Evolutionary conservation across 1,140 invertebrate species (phyloP).

Genomic region (Drosophila littoralis): DNA sequence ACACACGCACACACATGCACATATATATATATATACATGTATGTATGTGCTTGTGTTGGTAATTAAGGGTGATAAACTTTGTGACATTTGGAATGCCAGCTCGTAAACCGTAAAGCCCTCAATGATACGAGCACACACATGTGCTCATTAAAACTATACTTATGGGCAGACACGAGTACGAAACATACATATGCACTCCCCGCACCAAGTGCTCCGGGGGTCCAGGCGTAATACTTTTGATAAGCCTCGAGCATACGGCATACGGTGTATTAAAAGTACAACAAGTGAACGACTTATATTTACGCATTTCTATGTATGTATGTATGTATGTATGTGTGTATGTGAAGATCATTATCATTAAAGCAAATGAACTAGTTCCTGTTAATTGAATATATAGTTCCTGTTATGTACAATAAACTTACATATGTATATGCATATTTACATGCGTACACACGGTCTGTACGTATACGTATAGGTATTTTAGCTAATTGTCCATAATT

Average conservation of each 20-base stretch:
- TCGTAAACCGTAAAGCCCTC: constrained; percentile 31
- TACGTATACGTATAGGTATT: not conserved
- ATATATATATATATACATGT: too few species aligned
- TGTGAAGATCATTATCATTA: constrained; percentile 17
- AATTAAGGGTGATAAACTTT: constrained; percentile 73
- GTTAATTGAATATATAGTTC: too few species aligned
- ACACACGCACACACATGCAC: not conserved
- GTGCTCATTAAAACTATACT: constrained; percentile 42
- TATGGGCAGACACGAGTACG: constrained; percentile 9
- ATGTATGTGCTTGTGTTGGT: constrained; percentile 25
- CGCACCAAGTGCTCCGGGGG: constrained; percentile 18
- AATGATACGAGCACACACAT: constrained; percentile 28
- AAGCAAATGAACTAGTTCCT: constrained; percentile 3
- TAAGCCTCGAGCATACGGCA: constrained; percentile 17
- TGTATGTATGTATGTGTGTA: constrained; percentile 14
- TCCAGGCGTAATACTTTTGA: constrained; percentile 26
- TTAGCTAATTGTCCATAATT: constrained; percentile 13
- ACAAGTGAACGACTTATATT: not conserved
- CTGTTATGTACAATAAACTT: not conserved
- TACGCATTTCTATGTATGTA: constrained; percentile 1
- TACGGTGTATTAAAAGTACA: constrained; percentile 3
- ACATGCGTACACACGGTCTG: not conserved
- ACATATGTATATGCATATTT: not conserved
- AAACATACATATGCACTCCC: constrained; percentile 24
- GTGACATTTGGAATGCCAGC: constrained; percentile 53